These are phyloP conservation scores for Disparrhopalites patrizii DNA, from an alignment of 2,888 invertebrate species.

Conservation along the genomic window DNA sequence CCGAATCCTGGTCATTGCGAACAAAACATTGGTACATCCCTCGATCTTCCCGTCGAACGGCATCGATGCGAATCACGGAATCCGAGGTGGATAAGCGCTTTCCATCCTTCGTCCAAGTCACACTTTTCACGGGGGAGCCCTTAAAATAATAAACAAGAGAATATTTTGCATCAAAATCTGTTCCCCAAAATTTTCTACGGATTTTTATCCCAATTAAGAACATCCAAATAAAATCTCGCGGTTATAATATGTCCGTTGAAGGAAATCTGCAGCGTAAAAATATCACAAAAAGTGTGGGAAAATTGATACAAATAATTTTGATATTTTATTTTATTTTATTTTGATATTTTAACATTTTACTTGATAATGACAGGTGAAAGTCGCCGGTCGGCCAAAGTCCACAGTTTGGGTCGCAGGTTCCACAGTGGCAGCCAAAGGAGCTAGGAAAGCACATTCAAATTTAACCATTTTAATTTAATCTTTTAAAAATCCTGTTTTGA, in stretches of 20 bases:
- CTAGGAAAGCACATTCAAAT: slow-evolving; percentile 52
- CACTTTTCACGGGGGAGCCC: slow-evolving; percentile 79
- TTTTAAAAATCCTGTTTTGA: too few relatives aligned
- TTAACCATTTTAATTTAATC: too few relatives aligned
- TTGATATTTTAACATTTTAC: too few relatives aligned
- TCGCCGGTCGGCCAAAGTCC: slow-evolving; percentile 87
- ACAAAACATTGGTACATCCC: slow-evolving; percentile 98
- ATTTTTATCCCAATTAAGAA: not conserved
- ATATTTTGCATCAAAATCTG: not conserved
- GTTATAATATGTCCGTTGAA: too few relatives aligned
- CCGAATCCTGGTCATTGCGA: slow-evolving; percentile 78
- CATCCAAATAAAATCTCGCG: too few relatives aligned
- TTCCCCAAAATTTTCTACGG: not conserved
- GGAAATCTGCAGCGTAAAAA: too few relatives aligned
- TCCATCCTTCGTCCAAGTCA: slow-evolving; percentile 91
- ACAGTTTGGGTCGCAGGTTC: slow-evolving; percentile 88
- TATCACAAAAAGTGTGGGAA: not conserved
- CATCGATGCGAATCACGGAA: slow-evolving; percentile 74
- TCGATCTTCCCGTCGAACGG: slow-evolving; percentile 88
- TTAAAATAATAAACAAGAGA: slow-evolving; percentile 53
- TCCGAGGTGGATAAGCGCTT: slow-evolving; percentile 78
- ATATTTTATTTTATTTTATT: not conserved
- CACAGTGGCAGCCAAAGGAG: slow-evolving; percentile 79
- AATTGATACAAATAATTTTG: not conserved
- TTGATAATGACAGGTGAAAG: slow-evolving; percentile 76